Evolutionary conservation across 2,888 invertebrate genomes (phyloP).

Genomic region (Uropetala carovei): DNA sequence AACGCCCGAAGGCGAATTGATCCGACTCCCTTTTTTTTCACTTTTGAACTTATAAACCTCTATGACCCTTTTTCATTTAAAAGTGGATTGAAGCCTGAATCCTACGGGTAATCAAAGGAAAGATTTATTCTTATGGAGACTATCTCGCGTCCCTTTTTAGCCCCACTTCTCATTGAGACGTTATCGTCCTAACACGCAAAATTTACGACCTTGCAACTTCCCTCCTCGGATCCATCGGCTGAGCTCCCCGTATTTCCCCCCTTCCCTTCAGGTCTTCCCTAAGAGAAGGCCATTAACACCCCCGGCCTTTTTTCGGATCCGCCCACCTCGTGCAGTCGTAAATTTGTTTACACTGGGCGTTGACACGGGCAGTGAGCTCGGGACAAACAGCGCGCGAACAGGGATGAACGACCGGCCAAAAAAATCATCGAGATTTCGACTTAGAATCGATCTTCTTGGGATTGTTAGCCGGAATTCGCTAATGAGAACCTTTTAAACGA

Average conservation of each 20-base stretch:
- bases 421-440: neutral
- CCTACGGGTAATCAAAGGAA: neutral
- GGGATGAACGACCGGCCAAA: slow-evolving; percentile 51
- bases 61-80: neutral
- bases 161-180: slow-evolving; percentile 26
- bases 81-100: neutral
- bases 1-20: neutral
- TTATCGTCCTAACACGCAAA: slow-evolving; percentile 44
- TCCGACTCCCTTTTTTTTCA: neutral
- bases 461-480: neutral
- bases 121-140: neutral
- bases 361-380: slow-evolving; percentile 50
- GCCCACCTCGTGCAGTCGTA: slow-evolving; percentile 53
- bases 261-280: neutral
- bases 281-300: slow-evolving; percentile 59
- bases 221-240: slow-evolving; percentile 13
- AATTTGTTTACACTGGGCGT: slow-evolving; percentile 62
- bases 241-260: neutral
- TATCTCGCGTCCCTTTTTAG: neutral
- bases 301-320: slow-evolving; percentile 39
- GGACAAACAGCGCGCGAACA: slow-evolving; percentile 44
- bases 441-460: neutral
- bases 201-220: slow-evolving; percentile 53
- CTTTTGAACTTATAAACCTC: neutral
- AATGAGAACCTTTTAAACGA: neutral